Evolutionary conservation across 2,797 vertebrate genomes (phyloP).

Genomic region (Halcyon badia): DNA sequence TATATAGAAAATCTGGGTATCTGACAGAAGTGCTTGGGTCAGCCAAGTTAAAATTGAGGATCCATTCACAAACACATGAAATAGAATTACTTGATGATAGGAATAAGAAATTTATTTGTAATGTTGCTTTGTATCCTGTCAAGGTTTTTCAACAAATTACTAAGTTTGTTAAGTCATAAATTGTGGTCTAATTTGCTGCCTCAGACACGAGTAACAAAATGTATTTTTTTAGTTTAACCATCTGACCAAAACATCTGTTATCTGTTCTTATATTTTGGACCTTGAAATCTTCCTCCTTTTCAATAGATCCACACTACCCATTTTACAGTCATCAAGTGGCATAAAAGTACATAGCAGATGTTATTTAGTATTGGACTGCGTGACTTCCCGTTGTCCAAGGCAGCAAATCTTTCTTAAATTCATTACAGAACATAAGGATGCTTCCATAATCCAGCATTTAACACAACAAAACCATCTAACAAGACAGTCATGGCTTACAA

Average conservation of each 20-base stretch:
- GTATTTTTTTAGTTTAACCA: conserved; percentile 55
- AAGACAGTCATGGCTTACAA: conserved; percentile 15
- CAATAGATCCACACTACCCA: neutral
- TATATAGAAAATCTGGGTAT: neutral
- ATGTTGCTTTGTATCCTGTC: neutral
- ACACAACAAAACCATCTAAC: neutral
- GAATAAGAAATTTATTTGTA: neutral
- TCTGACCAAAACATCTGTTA: conserved; percentile 78
- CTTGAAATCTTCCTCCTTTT: conserved; percentile 29
- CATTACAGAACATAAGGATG: conserved; percentile 52
- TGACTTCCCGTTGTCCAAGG: conserved; percentile 44
- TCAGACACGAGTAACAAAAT: conserved; percentile 31
- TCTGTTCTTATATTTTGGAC: conserved; percentile 52
- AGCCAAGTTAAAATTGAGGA: neutral
- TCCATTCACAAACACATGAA: neutral
- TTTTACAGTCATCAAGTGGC: conserved; percentile 53
- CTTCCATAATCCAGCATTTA: conserved; percentile 48
- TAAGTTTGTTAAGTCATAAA: conserved; percentile 38
- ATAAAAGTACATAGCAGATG: conserved; percentile 56
- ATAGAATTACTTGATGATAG: neutral
- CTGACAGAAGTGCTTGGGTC: neutral
- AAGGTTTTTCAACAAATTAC: conserved; percentile 8
- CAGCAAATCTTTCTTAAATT: conserved; percentile 71
- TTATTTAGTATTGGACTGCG: neutral
- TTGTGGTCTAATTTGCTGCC: conserved; percentile 49